A percentile compares a stretch with the other conserved stretches of the same genome.
These are phyloP conservation scores for Morpho deidamia DNA, from an alignment of 2,888 invertebrate species.

Conservation along the genomic window DNA sequence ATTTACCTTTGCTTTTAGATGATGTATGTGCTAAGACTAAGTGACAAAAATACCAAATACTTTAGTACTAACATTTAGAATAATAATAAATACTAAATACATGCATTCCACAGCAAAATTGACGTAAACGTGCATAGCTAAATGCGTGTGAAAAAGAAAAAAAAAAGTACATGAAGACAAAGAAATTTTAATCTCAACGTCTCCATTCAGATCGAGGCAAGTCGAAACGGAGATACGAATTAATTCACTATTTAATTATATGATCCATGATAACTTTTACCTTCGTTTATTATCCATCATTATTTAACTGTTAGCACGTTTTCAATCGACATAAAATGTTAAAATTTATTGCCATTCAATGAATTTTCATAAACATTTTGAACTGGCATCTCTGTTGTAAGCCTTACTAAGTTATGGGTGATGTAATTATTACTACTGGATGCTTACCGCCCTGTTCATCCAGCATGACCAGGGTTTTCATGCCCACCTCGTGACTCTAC, in stretches of 20 bases:
- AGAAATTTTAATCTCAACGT: constrained; percentile 37
- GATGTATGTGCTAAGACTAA: constrained; percentile 74
- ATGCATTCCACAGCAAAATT: constrained; percentile 74
- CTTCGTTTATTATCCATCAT: constrained; percentile 62
- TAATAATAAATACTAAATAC: constrained; percentile 57
- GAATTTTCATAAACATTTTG: constrained; percentile 60
- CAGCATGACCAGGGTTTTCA: constrained; percentile 99
- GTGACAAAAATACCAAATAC: constrained; percentile 51
- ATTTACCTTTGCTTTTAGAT: constrained; percentile 62
- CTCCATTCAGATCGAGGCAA: constrained; percentile 39
- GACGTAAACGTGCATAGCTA: constrained; percentile 75
- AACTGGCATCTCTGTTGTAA: constrained; percentile 72
- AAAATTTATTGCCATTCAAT: constrained; percentile 61
- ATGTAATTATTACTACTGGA: constrained; percentile 78
- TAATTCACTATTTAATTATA: constrained; percentile 52
- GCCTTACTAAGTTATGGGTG: constrained; percentile 72
- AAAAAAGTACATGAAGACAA: constrained; percentile 43
- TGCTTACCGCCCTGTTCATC: constrained; percentile 99
- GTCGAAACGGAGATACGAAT: constrained; percentile 44
- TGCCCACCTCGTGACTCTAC: constrained; percentile 99
- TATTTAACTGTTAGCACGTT: constrained; percentile 65
- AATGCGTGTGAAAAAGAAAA: constrained; percentile 73
- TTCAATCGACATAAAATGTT: constrained; percentile 51
- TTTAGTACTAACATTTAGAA: constrained; percentile 66
- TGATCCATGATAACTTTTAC: constrained; percentile 64